Percentiles rank a stretch among this genome's conserved stretches.
Evolutionary conservation across 2,888 invertebrate genomes (phyloP).

Genomic region (Antheraea yamamai): DNA sequence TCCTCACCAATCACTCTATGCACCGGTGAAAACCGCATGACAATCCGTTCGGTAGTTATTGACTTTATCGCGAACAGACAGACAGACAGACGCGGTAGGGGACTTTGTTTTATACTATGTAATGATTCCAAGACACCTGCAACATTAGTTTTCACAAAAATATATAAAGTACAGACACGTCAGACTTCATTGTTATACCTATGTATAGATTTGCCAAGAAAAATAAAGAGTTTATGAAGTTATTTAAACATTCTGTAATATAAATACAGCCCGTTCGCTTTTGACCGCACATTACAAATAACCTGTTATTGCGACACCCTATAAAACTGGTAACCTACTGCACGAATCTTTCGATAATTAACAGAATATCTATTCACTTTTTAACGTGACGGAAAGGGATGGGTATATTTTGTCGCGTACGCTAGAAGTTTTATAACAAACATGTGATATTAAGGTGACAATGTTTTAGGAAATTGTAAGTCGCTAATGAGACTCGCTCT

Average conservation of each 20-base stretch:
- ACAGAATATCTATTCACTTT: neutral
- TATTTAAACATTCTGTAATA: neutral
- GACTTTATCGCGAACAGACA: too few species aligned
- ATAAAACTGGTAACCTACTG: constrained; percentile 4
- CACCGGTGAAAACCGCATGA: too few species aligned
- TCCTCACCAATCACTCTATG: too few species aligned
- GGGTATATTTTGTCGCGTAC: neutral
- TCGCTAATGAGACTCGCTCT: neutral
- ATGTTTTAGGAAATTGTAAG: neutral
- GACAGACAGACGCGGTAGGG: too few species aligned
- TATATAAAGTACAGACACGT: too few species aligned
- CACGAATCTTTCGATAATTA: neutral
- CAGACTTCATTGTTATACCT: too few species aligned
- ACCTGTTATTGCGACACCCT: constrained; percentile 3
- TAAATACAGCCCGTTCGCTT: neutral
- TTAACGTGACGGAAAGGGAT: neutral
- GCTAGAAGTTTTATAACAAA: neutral
- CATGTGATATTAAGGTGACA: neutral
- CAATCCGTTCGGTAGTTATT: too few species aligned
- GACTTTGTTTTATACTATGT: too few species aligned
- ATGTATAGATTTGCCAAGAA: neutral
- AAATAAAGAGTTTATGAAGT: neutral
- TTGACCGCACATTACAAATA: constrained; percentile 3
- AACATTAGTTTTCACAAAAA: too few species aligned
- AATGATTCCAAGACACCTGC: too few species aligned